Evolutionary conservation across 2,888 invertebrate species (phyloP).

Genomic region (Lamellibrachia columna): DNA sequence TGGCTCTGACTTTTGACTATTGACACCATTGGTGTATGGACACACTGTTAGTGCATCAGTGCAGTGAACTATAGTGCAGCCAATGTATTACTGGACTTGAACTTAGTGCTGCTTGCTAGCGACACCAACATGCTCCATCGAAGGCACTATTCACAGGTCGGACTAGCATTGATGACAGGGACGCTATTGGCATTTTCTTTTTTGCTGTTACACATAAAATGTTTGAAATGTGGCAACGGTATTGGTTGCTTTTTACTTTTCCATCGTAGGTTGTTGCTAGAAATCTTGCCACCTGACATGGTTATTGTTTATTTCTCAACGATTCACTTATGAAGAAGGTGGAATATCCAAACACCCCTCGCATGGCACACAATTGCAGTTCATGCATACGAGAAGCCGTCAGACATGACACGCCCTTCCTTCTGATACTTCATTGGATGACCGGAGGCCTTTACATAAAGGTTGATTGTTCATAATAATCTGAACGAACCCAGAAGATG

Average conservation of each 20-base stretch:
- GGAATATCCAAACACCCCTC: background rate
- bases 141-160: background rate
- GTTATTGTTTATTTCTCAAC: background rate
- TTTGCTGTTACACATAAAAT: background rate
- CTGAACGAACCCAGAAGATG: too few species aligned
- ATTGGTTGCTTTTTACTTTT: background rate
- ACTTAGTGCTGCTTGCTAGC: background rate
- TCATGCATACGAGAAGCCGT: background rate
- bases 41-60: background rate
- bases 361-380: too few species aligned
- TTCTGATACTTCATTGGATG: background rate
- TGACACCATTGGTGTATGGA: background rate
- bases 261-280: background rate
- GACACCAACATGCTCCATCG: slow-evolving; percentile 7
- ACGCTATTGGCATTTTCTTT: background rate
- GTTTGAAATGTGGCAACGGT: slow-evolving; percentile 16
- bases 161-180: background rate
- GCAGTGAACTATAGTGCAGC: background rate
- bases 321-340: background rate
- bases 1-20: background rate
- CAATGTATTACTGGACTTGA: background rate
- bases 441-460: too few species aligned
- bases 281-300: background rate
- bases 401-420: background rate
- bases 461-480: too few species aligned